Evolutionary conservation across 2,797 vertebrate genomes (phyloP).

Genomic region (Coregonus suidteri): DNA sequence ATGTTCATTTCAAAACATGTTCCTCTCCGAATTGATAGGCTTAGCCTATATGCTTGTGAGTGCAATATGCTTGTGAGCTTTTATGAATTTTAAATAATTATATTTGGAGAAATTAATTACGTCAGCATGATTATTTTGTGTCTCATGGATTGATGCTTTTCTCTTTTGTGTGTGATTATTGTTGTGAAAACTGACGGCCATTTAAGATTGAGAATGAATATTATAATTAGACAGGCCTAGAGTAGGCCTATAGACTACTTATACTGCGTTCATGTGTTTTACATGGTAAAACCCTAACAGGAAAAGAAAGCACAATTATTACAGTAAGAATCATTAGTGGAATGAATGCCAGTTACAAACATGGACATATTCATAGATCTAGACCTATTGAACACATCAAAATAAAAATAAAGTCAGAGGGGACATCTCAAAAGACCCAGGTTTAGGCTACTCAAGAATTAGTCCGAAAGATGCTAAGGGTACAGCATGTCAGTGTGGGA

Average conservation of each 20-base stretch:
- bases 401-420: background rate
- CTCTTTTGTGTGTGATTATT: background rate
- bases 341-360: background rate
- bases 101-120: background rate
- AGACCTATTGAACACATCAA: background rate
- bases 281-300: no score
- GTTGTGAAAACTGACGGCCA: background rate
- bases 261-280: background rate
- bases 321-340: background rate
- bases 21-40: background rate
- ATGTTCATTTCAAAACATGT: constrained; percentile 10
- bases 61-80: background rate
- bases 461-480: background rate
- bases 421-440: background rate
- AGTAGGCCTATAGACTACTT: background rate
- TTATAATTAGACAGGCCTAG: background rate
- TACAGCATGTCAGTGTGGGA: background rate
- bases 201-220: background rate
- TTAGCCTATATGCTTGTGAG: background rate
- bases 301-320: no score
- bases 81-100: background rate
- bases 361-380: no score
- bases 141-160: background rate
- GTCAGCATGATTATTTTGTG: background rate
- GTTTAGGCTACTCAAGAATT: background rate